These are phyloP conservation scores for Balanococcus diminutus DNA, from an alignment of 2,888 invertebrate genomes.

Conservation along the genomic window DNA sequence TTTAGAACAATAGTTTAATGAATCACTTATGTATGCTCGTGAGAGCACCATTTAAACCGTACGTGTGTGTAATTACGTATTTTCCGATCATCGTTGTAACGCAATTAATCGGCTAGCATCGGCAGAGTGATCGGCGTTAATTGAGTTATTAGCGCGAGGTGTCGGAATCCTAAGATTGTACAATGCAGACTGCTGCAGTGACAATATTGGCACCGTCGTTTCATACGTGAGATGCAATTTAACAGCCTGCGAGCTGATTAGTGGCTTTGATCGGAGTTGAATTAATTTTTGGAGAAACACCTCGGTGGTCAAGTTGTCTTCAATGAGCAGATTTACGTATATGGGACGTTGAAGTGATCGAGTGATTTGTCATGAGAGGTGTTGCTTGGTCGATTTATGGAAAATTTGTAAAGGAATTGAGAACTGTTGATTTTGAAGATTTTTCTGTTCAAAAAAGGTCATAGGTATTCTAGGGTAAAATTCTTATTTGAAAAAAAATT, in stretches of 20 bases:
- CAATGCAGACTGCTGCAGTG: no score
- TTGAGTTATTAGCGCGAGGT: slow-evolving; percentile 19
- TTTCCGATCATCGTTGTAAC: background rate
- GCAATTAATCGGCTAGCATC: background rate
- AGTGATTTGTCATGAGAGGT: no score
- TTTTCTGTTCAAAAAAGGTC: no score
- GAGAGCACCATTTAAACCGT: slow-evolving; percentile 35
- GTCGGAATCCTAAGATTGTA: background rate
- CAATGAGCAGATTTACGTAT: no score
- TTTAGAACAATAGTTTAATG: slow-evolving; percentile 46
- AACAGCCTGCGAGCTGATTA: background rate
- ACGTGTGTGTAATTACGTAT: slow-evolving; percentile 42
- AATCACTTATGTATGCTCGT: slow-evolving; percentile 43
- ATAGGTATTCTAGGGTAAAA: no score
- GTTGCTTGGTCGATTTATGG: no score
- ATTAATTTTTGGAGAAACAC: no score
- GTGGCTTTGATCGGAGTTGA: background rate
- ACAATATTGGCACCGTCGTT: background rate
- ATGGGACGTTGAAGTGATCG: no score
- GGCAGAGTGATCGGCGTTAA: background rate
- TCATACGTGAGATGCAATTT: background rate
- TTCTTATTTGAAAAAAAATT: no score
- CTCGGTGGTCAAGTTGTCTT: no score
- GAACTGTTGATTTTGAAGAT: no score
- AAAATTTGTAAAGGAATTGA: no score